Evolutionary conservation across 2,888 invertebrate genomes (phyloP).

Genomic region (Chironomus tentans): DNA sequence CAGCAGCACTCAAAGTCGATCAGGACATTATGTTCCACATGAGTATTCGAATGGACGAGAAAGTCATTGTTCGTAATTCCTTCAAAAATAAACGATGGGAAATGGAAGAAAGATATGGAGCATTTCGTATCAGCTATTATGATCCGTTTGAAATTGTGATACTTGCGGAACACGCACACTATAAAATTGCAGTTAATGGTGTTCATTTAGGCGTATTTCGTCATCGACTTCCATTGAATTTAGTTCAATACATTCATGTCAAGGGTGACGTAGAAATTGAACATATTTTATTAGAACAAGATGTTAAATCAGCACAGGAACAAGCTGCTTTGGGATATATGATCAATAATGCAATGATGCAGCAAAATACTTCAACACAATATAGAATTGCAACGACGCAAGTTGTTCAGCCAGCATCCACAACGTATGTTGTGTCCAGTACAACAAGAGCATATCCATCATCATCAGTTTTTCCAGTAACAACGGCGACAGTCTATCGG

Average conservation of each 20-base stretch:
- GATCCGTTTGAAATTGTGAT: constrained; percentile 16
- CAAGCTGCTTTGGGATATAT: background rate
- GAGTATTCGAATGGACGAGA: constrained; percentile 11
- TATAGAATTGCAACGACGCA: background rate
- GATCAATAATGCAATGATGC: background rate
- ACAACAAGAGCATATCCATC: background rate
- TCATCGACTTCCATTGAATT: constrained; percentile 11
- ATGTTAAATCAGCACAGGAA: background rate
- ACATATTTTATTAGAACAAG: constrained; percentile 16
- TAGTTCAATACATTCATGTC: background rate
- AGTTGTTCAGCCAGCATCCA: background rate
- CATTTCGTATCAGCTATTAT: background rate
- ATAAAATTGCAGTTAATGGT: constrained; percentile 17
- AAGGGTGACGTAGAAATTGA: background rate
- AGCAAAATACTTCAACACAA: background rate
- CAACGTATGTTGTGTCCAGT: background rate
- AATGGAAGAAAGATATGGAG: constrained; percentile 6
- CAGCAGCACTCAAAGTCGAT: background rate
- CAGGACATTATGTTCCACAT: constrained; percentile 10
- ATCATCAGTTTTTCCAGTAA: background rate
- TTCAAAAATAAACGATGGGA: background rate
- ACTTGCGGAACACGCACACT: constrained; percentile 1
- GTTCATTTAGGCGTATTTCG: constrained; percentile 6
- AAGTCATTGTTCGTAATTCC: background rate
- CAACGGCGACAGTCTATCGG: background rate